Evolutionary conservation across 2,797 vertebrate species (phyloP), one percentile per base, ranked within the genome.

Genomic region (Cygnus olor): DNA sequence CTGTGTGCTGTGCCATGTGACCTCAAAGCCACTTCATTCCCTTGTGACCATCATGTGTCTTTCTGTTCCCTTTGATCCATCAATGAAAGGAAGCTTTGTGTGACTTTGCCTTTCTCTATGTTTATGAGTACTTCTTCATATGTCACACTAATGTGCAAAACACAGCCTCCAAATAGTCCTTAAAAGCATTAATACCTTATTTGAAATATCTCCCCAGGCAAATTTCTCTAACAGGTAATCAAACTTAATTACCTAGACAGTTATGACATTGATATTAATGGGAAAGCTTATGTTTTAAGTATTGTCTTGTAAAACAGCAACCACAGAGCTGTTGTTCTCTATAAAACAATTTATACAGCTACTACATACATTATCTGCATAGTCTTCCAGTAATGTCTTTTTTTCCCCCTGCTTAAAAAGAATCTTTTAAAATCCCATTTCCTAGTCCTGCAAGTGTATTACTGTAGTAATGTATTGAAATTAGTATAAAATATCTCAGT

Each of bases 1-100:
- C 66, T 21, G 7, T 12, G 12, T 20, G 6, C 20, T 30, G 24
- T 80, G 58, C 85, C 83, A 12, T 84, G 93, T 93, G 96, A 95
- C 63, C 66, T 70, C 45, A 74, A 63, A 76, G 85, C 83, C 77
- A 71, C 13, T 74, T 91, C 88, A 94, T 73, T 88, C 51, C 73
- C 95, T 86, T 18, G 15, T 95, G 96, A 95, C 30, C 63, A 60
- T 76, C 94, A 96, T 32, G 21, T 81, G 95, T 53, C 47, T 51
- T 80, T 78, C 63, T 25, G 32, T 17, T 60, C 34, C 38, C 64
- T 91, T 85, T 82, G 68, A 93, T 93, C 44, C 54, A 61, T 14
- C 66, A 72, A 5, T 12, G 49, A 60, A 88, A 25, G 12, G 45
- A 81, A 76, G 54, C 53, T 81, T 63, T 16, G 82, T 21, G 34